phyloP scores from a whole-genome alignment of 2,888 invertebrate genomes.

The Synanthedon tipuliformis region DNA sequence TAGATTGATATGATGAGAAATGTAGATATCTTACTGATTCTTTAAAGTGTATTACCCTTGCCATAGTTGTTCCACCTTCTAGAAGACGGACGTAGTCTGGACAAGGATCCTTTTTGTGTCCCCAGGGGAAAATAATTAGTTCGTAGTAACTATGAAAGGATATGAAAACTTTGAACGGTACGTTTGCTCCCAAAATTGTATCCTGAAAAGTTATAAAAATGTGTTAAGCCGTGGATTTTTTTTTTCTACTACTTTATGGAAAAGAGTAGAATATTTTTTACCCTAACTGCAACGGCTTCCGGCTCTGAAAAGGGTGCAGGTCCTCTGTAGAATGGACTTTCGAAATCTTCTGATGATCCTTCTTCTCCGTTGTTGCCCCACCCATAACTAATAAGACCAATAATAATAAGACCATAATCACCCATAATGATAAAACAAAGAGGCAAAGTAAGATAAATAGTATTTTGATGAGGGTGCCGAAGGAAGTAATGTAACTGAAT shows the following conservation, averaged over 20 bases:
- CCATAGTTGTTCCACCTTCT: constrained; percentile 48
- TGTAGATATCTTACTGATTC: background rate
- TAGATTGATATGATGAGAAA: background rate
- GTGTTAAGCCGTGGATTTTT: too few species aligned
- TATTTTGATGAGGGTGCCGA: too few species aligned
- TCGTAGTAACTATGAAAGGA: constrained; percentile 61
- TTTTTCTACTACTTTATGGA: too few species aligned
- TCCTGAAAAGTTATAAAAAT: constrained; percentile 29
- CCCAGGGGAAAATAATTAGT: constrained; percentile 60
- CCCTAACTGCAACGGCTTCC: constrained; percentile 77
- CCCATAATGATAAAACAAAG: background rate
- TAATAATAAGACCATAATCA: too few species aligned
- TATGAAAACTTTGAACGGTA: constrained; percentile 50
- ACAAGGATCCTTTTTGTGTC: constrained; percentile 45
- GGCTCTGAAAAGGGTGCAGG: constrained; percentile 86
- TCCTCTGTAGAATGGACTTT: constrained; percentile 84
- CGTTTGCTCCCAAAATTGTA: constrained; percentile 38
- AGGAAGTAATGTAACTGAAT: too few species aligned
- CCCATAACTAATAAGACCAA: constrained; percentile 67
- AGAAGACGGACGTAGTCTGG: constrained; percentile 46
- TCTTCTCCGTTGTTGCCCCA: constrained; percentile 80
- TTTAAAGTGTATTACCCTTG: constrained; percentile 36
- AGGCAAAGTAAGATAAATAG: too few species aligned
- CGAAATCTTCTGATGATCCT: constrained; percentile 84
- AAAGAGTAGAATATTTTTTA: constrained; percentile 13